Conservation (phyloP, 23 tunicate species). For the Corella eumyota region DNA sequence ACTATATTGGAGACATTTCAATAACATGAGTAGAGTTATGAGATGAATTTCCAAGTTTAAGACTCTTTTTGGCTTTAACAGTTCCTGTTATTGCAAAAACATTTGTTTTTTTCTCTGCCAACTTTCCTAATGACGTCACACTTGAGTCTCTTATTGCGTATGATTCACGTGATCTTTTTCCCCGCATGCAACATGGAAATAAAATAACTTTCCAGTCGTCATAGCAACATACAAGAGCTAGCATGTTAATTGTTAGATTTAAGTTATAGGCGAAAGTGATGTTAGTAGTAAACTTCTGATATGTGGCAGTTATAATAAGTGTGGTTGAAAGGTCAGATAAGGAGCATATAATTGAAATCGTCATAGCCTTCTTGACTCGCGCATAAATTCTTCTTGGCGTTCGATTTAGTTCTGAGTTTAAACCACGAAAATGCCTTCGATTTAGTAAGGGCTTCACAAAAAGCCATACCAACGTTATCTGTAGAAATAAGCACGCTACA, state of each 20-base stretch:
- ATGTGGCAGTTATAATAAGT: conserved; percentile 1
- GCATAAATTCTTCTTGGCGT: conserved; percentile 2
- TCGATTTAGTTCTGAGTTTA: not conserved
- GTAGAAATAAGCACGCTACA: conserved; percentile 27
- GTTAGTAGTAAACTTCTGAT: not conserved
- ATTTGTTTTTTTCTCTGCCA: too few relatives aligned
- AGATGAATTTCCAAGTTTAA: too few relatives aligned
- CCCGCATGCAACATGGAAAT: conserved; percentile 22
- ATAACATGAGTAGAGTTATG: too few relatives aligned
- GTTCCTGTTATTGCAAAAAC: too few relatives aligned
- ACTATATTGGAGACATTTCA: too few relatives aligned
- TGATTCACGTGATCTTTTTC: too few relatives aligned
- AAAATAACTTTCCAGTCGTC: conserved; percentile 50
- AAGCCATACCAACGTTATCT: conserved; percentile 26
- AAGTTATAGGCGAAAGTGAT: conserved; percentile 5
- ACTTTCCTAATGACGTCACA: too few relatives aligned
- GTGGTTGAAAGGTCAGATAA: conserved; percentile 18
- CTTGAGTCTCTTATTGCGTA: too few relatives aligned
- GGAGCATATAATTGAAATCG: conserved; percentile 22
- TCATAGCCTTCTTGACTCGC: conserved; percentile 40
- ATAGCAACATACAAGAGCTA: conserved; percentile 31
- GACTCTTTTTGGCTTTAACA: too few relatives aligned
- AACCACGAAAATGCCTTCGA: conserved; percentile 9
- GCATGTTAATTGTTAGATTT: conserved; percentile 22
- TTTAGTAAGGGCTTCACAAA: conserved; percentile 44